Evolutionary conservation across 2,797 vertebrate genomes (phyloP).

Genomic region (Lacerta agilis): DNA sequence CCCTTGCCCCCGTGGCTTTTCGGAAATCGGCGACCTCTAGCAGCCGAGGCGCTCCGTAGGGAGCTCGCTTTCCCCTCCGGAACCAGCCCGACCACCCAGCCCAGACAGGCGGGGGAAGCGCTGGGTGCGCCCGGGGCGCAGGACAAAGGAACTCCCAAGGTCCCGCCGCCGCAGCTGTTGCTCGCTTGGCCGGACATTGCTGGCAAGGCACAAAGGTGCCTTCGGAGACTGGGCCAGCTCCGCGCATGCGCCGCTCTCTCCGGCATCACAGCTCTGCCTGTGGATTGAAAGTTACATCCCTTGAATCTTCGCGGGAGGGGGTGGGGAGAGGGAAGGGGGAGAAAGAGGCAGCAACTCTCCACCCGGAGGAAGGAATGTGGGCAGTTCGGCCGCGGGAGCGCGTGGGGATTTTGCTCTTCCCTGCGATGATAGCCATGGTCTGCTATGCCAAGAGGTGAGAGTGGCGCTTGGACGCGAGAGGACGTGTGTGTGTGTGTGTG

Average conservation of each 20-base stretch:
- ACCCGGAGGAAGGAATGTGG: conserved; percentile 82
- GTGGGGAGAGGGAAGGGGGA: background rate
- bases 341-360: conserved; percentile 51
- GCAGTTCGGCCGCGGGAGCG: conserved; percentile 68
- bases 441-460: conserved; percentile 91
- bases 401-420: conserved; percentile 82
- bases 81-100: background rate
- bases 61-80: background rate
- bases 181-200: conserved; percentile 58
- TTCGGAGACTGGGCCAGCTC: conserved; percentile 71
- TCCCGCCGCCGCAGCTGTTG: conserved; percentile 56
- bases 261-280: conserved; percentile 77
- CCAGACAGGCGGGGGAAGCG: background rate
- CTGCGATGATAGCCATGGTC: conserved; percentile 82
- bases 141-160: conserved; percentile 62
- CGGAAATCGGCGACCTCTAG: background rate
- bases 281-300: conserved; percentile 79
- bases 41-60: conserved; percentile 8
- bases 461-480: conserved; percentile 29
- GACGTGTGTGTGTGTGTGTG: background rate
- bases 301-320: conserved; percentile 76
- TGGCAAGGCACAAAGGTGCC: conserved; percentile 68
- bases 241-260: conserved; percentile 82
- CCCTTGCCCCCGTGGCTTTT: background rate
- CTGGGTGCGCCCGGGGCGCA: background rate